Evolutionary conservation across 2,113 vertebrate species (phyloP).

Genomic region (Vulpes lagopus): DNA sequence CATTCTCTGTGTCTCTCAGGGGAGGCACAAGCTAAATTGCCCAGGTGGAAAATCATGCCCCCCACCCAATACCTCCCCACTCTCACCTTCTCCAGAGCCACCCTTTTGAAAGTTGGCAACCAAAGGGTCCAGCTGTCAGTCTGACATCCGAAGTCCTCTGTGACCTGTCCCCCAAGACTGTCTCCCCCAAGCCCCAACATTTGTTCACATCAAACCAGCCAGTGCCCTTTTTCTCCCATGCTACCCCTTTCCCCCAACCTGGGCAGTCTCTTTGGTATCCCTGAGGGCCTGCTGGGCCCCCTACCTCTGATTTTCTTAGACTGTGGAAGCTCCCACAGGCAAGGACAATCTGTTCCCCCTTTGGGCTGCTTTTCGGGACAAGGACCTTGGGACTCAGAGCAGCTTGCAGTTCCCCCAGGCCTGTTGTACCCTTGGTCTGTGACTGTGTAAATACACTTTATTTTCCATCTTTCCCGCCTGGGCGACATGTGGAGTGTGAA

Average conservation of each 20-base stretch:
- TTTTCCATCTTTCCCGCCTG: conserved; percentile 79
- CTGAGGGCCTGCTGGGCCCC: neutral
- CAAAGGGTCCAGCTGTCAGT: neutral
- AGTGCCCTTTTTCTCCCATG: neutral
- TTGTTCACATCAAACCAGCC: neutral
- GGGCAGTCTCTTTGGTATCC: neutral
- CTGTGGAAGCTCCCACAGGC: neutral
- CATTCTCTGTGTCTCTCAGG: neutral
- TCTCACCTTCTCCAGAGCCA: neutral
- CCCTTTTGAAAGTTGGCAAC: neutral
- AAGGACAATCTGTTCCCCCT: neutral
- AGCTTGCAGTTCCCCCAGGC: neutral
- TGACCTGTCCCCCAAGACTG: neutral
- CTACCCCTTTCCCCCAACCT: too few species aligned
- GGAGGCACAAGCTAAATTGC: neutral
- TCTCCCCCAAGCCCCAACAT: neutral
- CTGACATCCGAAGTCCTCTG: neutral
- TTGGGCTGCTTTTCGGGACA: neutral
- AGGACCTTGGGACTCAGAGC: neutral
- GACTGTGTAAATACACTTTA: conserved; percentile 83
- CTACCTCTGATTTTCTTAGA: neutral
- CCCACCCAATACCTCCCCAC: neutral
- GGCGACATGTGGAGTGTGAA: conserved; percentile 79
- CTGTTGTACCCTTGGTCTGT: neutral
- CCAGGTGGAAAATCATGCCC: neutral